Percentiles rank a stretch among this genome's conserved stretches.
Evolutionary conservation across 1,140 invertebrate genomes (phyloP).

Genomic region (Propsilocerus akamusi): DNA sequence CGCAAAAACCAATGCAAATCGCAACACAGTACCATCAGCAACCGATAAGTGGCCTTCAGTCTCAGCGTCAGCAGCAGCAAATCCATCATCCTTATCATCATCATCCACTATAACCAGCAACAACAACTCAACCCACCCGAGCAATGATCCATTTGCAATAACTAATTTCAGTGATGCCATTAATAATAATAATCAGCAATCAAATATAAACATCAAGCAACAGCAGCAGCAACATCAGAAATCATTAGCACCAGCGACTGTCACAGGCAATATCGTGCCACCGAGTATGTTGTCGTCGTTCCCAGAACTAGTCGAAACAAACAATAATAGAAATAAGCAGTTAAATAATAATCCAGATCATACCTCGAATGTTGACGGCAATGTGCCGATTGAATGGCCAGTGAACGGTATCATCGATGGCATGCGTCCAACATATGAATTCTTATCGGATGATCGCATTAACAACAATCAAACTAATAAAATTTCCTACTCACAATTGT

Average conservation of each 20-base stretch:
- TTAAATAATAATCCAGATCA: not conserved
- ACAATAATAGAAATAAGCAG: slow-evolving; percentile 2
- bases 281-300: not conserved
- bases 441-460: not conserved
- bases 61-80: not conserved
- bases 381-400: not conserved
- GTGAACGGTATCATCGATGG: not conserved
- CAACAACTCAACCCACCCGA: no score
- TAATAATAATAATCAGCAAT: not conserved
- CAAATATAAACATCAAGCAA: not conserved
- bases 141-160: not conserved
- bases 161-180: slow-evolving; percentile 2
- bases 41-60: slow-evolving; percentile 8
- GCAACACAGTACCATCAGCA: slow-evolving; percentile 6
- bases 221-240: not conserved
- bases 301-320: not conserved
- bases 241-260: not conserved
- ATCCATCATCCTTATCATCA: not conserved
- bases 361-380: not conserved
- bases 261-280: no score
- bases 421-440: not conserved
- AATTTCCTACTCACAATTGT: slow-evolving; percentile 12
- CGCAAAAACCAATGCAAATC: slow-evolving; percentile 25
- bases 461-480: not conserved
- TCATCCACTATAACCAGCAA: not conserved